phyloP scores from a whole-genome alignment of 2,888 invertebrate genomes.

The Orthosia gracilis region DNA sequence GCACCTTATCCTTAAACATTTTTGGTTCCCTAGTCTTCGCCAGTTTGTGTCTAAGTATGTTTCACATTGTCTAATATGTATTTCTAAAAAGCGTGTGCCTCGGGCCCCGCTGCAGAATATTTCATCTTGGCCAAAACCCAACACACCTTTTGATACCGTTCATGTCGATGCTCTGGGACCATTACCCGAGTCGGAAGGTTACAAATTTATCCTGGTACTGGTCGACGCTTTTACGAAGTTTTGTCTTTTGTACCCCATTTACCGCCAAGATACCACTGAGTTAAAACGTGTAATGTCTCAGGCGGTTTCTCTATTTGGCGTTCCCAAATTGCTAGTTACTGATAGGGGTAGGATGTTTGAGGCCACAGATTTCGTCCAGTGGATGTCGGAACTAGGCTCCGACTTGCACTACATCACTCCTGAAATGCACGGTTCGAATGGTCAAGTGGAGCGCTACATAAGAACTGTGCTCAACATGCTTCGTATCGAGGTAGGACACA shows the following conservation, averaged over 20 bases:
- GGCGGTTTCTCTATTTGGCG: constrained; percentile 57
- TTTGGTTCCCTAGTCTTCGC: neutral
- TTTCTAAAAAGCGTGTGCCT: neutral
- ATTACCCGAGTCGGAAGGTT: neutral
- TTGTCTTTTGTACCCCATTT: neutral
- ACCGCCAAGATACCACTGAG: neutral
- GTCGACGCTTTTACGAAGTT: neutral
- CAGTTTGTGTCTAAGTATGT: neutral
- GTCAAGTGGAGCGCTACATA: constrained; percentile 51
- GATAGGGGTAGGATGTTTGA: constrained; percentile 58
- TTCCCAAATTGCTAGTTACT: constrained; percentile 51
- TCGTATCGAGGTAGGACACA: neutral
- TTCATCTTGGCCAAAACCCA: neutral
- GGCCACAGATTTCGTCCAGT: constrained; percentile 32
- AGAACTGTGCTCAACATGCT: constrained; percentile 57
- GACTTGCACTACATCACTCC: constrained; percentile 53
- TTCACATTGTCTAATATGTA: neutral
- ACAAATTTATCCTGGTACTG: neutral
- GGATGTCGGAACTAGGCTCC: neutral
- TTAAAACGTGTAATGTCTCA: neutral
- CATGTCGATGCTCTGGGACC: neutral
- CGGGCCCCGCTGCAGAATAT: neutral
- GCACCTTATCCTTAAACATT: neutral
- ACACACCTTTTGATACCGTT: neutral
- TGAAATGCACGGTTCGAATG: constrained; percentile 59